Base-by-base conservation (phyloP, 2,888 invertebrate genomes). In the Ethmia dodecea region DNA sequence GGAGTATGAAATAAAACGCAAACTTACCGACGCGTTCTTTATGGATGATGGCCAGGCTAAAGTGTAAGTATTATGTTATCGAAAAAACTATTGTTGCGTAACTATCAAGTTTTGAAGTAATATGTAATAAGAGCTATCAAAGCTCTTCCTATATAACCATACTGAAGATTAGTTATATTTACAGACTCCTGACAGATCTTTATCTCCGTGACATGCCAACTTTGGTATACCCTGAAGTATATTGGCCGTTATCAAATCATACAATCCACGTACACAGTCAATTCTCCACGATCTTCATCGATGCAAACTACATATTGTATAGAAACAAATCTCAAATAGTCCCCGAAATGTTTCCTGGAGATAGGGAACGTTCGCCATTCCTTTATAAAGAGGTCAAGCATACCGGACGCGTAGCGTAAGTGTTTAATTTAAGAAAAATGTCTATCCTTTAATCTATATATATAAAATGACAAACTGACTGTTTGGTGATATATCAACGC, bases 341-440 rank as follows among this genome's bases (percentile, higher is more conserved):
- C n/a, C 6, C 11, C 3, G 9, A 12, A 0, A 40, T 66, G 2
- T 54, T 49, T 18, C 38, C 52, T 0, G 26, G 40, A 0, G 30
- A 0, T 55, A 62, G 32, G 32, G 67, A 18, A 20, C 52, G 0
- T 37, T 78, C 80, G 0, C 81, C 80, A 1, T 81, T 81, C 45
- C 51, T 54, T 11, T 66, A 62, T 18, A 55, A 67, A 20, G 62
- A 69, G 46, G 75, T 78, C 45, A 50, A 8, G 46, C 39, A 12
- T 14, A 10, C 1, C 0, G 83, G 78, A 1, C 38, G 58, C 15
- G 25, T 72, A 8, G 59, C 67, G 81, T 83, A 55, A 72, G 83
- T 65, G 8, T 10, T 1, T 20, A 20, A 18, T n/a, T n/a, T n/a
- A n/a, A n/a, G n/a, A n/a, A n/a, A n/a, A n/a, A n/a, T n/a, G 1